Conservation (phyloP, 64 coral and sea anemone genomes). For the Anthopleura sola region DNA sequence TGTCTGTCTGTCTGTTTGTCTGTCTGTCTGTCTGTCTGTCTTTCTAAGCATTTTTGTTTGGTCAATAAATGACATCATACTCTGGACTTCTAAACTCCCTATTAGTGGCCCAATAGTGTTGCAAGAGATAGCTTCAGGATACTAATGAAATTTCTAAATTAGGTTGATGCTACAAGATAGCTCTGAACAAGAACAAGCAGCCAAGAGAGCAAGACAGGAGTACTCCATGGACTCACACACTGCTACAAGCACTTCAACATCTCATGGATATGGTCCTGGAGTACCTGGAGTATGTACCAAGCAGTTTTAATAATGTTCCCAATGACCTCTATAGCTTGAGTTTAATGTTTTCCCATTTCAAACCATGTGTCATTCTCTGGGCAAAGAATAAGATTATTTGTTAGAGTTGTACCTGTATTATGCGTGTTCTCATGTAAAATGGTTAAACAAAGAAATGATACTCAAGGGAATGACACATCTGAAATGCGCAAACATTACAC, state of each 20-base stretch:
- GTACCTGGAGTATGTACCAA: neutral
- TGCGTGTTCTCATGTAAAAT: no score
- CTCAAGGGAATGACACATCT: no score
- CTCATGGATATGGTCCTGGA: neutral
- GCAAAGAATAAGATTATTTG: neutral
- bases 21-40: no score
- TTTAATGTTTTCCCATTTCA: neutral
- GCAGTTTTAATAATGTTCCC: neutral
- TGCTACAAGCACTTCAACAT: neutral
- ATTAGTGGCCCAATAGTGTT: no score
- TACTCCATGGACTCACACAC: conserved; percentile 30
- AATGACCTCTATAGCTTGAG: neutral
- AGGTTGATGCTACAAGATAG: conserved; percentile 86
- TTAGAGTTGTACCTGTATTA: neutral
- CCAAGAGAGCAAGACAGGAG: conserved; percentile 67
- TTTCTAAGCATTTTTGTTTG: no score
- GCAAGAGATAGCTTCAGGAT: no score
- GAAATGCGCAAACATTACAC: neutral
- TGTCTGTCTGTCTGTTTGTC: no score
- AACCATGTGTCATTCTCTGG: neutral
- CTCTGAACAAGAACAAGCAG: conserved; percentile 61
- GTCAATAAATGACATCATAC: no score
- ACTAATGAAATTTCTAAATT: neutral
- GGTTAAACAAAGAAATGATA: no score
- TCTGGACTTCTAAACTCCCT: no score